Evolutionary conservation across 2,888 invertebrate species (phyloP).

Genomic region (Sclerodermus sp.): DNA sequence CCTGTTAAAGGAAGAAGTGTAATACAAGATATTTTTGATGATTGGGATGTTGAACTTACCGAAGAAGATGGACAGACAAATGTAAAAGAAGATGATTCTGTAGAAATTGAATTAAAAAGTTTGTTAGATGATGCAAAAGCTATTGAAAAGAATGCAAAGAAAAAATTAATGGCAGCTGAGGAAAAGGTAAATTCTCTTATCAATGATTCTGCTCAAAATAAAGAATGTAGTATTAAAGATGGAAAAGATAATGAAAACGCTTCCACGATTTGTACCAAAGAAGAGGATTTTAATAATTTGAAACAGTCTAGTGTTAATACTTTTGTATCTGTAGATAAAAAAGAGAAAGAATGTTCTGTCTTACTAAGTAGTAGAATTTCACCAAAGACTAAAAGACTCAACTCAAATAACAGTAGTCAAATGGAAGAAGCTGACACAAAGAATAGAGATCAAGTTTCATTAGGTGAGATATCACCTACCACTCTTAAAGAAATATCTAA

Average conservation of each 20-base stretch:
- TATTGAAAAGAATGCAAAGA: conserved; percentile 12
- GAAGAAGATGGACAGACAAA: conserved; percentile 37
- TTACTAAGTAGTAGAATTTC: conserved; percentile 9
- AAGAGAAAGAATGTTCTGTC: conserved; percentile 8
- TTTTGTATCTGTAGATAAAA: conserved; percentile 10
- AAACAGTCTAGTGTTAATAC: conserved; percentile 5
- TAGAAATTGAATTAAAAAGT: conserved; percentile 47
- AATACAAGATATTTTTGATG: conserved; percentile 54
- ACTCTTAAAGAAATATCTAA: not conserved
- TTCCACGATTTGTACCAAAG: not conserved
- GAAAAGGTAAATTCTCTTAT: no score
- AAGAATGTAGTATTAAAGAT: not conserved
- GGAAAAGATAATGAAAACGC: not conserved
- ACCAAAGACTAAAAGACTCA: conserved; percentile 4
- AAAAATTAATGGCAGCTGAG: conserved; percentile 8
- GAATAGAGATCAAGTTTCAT: not conserved
- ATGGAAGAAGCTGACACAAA: conserved; percentile 5
- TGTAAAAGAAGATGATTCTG: conserved; percentile 37
- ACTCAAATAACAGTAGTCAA: conserved; percentile 4
- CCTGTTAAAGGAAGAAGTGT: conserved; percentile 41
- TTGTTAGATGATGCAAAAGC: conserved; percentile 43
- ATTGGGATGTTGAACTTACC: conserved; percentile 51
- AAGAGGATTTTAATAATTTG: not conserved
- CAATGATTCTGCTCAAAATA: not conserved
- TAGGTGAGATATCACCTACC: not conserved